A percentile compares a stretch with the other conserved stretches of the same genome.
Evolutionary conservation across 1,140 invertebrate species (phyloP).

Genomic region (Chironomus striatipennis): DNA sequence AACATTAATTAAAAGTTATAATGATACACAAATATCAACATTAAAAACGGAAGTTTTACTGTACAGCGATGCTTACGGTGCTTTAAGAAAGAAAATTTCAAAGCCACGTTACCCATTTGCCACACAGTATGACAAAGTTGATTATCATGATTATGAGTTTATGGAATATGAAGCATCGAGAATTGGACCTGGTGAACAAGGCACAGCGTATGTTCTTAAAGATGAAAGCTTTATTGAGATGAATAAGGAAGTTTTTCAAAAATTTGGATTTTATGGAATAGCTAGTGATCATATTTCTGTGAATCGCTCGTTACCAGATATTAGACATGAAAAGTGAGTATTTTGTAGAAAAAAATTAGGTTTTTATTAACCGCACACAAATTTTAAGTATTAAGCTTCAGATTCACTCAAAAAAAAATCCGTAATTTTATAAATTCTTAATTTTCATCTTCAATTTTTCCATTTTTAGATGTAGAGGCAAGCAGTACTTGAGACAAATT

Average conservation of each 20-base stretch:
- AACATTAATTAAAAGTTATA: neutral
- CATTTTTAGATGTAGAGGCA: neutral
- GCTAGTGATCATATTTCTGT: neutral
- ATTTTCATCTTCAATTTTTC: neutral
- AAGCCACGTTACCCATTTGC: neutral
- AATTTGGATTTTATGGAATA: slow-evolving; percentile 9
- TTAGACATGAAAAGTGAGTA: slow-evolving; percentile 4
- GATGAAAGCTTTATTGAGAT: slow-evolving; percentile 39
- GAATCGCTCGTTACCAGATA: slow-evolving; percentile 8
- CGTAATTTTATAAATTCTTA: no score
- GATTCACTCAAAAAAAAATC: no score
- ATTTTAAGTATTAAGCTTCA: no score
- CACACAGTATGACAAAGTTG: slow-evolving; percentile 38
- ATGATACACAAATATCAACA: neutral
- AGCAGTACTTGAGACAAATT: neutral
- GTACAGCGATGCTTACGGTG: neutral
- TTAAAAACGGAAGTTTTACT: neutral
- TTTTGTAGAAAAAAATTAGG: no score
- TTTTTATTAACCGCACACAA: no score
- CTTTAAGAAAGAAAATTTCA: neutral
- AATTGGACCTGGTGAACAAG: slow-evolving; percentile 69
- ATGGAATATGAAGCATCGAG: slow-evolving; percentile 46
- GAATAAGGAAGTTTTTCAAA: neutral
- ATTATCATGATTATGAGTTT: slow-evolving; percentile 61
- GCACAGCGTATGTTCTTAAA: slow-evolving; percentile 60